Base-by-base conservation (phyloP, 1,140 invertebrate species). In the Heliconius congener region DNA sequence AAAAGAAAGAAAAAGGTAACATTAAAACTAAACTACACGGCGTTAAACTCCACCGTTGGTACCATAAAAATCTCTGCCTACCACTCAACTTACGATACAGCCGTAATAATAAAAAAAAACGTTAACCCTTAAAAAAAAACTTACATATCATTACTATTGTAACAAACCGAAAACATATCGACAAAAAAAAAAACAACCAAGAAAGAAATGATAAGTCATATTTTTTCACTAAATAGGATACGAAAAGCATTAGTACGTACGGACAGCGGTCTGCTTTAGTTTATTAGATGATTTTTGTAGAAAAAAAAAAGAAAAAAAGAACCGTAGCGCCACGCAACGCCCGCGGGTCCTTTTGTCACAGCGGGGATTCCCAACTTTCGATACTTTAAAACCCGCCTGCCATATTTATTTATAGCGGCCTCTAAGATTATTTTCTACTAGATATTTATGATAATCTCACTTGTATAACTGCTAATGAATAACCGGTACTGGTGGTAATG, bases 341-440 rank as follows among this genome's bases (percentile, higher is more conserved):
- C 85, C 86, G 89, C 90, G 92, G 91, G 77, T 70, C 85, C 84
- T 93, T 93, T 93, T 13, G 46, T 82, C 92, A 2, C 91, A 88
- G 88, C 91, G 86, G 90, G 92, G 85, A 18, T 74, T 78, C 83
- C 74, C 77, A 81, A 86, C 84, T 85, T 88, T 87, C 82, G 90
- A 79, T 86, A 90, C 88, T 93, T 23, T 92, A 93, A 93, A 92
- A 91, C 88, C 87, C 86, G 55, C 84, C 79, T 92, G 91, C 90
- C 91, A 91, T 92, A 90, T 94, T 93, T 94, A 94, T 93, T 91
- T 85, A 87, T 86, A 83, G 87, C 84, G 81, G 82, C 52, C 81
- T 78, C 84, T 77, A 75, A 89, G 90, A 93, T 93, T 93, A 94
- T 93, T 92, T 91, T 94, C 90, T 91, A 94, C 90, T 93, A 93